Evolutionary conservation across 2,888 invertebrate genomes (phyloP).

Genomic region (Steinernema hermaphroditum): DNA sequence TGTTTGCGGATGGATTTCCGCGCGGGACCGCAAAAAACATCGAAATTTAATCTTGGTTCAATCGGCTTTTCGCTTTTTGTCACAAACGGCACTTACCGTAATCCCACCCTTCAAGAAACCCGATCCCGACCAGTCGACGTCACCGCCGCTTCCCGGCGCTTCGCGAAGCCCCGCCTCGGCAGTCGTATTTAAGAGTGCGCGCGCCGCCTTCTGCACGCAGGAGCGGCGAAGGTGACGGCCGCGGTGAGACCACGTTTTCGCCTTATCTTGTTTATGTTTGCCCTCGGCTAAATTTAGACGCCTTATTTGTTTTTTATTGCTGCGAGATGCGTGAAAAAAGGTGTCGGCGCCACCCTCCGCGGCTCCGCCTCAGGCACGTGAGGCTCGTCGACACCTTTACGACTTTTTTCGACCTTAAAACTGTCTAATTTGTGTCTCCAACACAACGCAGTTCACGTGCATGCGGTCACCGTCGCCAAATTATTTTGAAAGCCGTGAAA

Average conservation of each 20-base stretch:
- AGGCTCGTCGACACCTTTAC: too few relatives aligned
- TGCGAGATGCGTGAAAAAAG: too few relatives aligned
- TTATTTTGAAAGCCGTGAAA: conserved; percentile 92
- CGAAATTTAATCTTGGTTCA: conserved; percentile 15
- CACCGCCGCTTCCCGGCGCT: background rate
- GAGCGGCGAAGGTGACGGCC: background rate
- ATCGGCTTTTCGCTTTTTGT: conserved; percentile 7
- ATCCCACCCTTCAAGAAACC: background rate
- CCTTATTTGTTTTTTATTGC: too few relatives aligned
- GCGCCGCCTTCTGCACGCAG: conserved; percentile 4
- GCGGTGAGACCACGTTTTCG: background rate
- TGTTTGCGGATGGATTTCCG: conserved; percentile 14
- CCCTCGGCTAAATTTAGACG: too few relatives aligned
- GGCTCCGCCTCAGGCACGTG: too few relatives aligned
- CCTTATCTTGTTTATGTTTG: too few relatives aligned
- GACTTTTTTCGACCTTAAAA: too few relatives aligned
- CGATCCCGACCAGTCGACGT: background rate
- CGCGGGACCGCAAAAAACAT: conserved; percentile 7
- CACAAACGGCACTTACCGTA: conserved; percentile 5
- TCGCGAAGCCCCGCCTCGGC: background rate
- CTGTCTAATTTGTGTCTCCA: background rate
- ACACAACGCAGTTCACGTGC: too few relatives aligned
- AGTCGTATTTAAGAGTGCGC: conserved; percentile 11
- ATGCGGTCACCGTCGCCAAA: background rate
- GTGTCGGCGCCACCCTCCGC: too few relatives aligned